Evolutionary conservation across 30 jellyfish, hydroid and myxozoan species (phyloP), one percentile per base, ranked within the genome.

Genomic region (Hydractinia symbiolongicarpus): DNA sequence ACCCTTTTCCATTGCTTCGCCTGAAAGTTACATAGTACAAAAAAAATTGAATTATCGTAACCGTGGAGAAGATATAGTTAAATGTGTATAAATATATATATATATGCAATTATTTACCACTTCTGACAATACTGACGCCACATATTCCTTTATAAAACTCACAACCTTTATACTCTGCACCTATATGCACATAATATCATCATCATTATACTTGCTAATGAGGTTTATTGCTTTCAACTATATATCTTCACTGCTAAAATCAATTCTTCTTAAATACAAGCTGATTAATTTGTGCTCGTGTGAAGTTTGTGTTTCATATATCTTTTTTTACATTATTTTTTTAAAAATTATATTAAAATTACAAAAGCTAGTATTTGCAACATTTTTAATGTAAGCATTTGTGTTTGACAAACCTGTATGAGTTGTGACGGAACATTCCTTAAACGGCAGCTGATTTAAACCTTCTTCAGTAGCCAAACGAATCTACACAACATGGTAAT

Each of bases 1-100:
- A 21, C 96, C 98, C 61, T 91, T 91, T 83, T 91, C 98, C 98
- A 91, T 91, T 50, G 98, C 98, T 81, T 91, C 98, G 5, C 98
- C 98, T 91, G 66, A 20, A 77, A 55, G 10, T 6, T 40, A 54
- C 44, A 30, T 30, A 30, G 44, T 30, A 30, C 44, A 30, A 30
- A 30, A 30, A 30, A 30, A 0, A 0, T 30, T 30, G 44, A 30
- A 30, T 30, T 30, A 30, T 30, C 2, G 44, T 30, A 30, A 30
- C 44, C 2, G 44, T 30, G 44, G 44, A 30, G 44, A 30, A 30
- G 44, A 30, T 30, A 30, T 30, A 30, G 44, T 30, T 30, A 30
- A 30, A 30, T 30, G 44, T 30, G 44, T 30, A 30, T 30, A 58
- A 58, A 58, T 58, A 58, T 44, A 6, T 62, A 15, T 62, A 40